Percentiles rank a stretch among this genome's conserved stretches.
Conservation (phyloP, 2,797 vertebrate species). For the Neosilurus hyrtlii region DNA sequence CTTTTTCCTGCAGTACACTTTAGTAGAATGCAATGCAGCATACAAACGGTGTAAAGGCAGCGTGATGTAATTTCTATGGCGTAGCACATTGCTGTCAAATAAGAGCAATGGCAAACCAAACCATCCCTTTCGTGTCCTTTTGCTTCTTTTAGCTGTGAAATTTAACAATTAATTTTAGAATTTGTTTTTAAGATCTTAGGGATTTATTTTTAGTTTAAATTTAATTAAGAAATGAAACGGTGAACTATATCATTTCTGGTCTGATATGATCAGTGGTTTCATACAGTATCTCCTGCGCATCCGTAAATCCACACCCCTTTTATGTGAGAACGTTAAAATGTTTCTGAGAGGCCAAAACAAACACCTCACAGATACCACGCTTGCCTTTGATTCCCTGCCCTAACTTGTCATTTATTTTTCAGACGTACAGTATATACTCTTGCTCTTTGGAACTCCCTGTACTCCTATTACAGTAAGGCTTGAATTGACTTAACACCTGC, state of each 20-base stretch:
- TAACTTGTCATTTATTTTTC: background rate
- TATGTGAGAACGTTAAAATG: constrained; percentile 4
- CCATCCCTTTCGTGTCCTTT: background rate
- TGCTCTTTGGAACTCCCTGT: background rate
- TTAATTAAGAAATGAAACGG: background rate
- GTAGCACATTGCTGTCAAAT: constrained; percentile 4
- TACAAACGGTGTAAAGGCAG: too few relatives aligned
- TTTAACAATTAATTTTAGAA: background rate
- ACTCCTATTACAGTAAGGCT: background rate
- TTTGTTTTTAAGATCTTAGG: background rate
- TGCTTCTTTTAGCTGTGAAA: background rate
- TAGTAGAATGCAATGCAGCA: too few relatives aligned
- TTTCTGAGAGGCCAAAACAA: constrained; percentile 6
- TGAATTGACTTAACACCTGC: background rate
- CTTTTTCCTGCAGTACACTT: too few relatives aligned
- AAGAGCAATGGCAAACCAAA: background rate
- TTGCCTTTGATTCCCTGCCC: background rate
- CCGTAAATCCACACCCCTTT: background rate
- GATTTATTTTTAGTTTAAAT: background rate
- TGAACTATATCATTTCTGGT: background rate
- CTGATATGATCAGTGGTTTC: background rate
- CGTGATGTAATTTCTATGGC: background rate
- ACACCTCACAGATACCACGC: background rate
- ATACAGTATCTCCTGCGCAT: constrained; percentile 4
- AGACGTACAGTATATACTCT: background rate